These are phyloP conservation scores for Drosophila biarmipes DNA, from an alignment of 1,140 invertebrate species.

Conservation along the genomic window DNA sequence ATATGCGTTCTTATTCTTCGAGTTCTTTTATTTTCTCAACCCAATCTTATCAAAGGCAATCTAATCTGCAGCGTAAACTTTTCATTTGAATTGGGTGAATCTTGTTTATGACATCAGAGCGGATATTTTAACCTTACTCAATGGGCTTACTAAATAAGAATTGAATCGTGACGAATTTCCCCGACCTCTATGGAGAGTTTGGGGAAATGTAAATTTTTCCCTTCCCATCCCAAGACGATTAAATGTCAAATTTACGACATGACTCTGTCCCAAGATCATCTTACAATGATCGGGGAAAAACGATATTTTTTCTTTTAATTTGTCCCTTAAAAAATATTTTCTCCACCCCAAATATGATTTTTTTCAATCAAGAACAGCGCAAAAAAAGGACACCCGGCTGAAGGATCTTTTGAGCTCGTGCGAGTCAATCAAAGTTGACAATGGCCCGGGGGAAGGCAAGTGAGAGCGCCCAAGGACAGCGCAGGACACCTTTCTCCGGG, in stretches of 20 bases:
- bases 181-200: not conserved
- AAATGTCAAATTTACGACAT: constrained; percentile 81
- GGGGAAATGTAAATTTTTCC: constrained; percentile 27
- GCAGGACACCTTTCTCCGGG: constrained; percentile 40
- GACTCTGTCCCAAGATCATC: constrained; percentile 57
- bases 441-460: constrained; percentile 51
- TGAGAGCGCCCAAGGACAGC: constrained; percentile 39
- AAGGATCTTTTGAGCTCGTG: constrained; percentile 38
- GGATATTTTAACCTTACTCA: constrained; percentile 23
- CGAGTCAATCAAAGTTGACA: constrained; percentile 76
- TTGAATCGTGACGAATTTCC: constrained; percentile 2
- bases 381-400: constrained; percentile 68
- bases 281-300: constrained; percentile 55
- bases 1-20: not conserved
- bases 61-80: constrained; percentile 9
- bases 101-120: constrained; percentile 21
- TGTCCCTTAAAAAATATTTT: constrained; percentile 11
- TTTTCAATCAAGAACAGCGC: constrained; percentile 40
- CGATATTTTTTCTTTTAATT: constrained; percentile 31
- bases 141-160: constrained; percentile 1
- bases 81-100: constrained; percentile 19
- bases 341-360: constrained; percentile 35
- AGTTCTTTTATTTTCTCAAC: not conserved
- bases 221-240: constrained; percentile 51
- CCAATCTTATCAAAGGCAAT: constrained; percentile 22